Percentiles rank a stretch among this genome's conserved stretches.
Conservation (phyloP, 2,113 vertebrate genomes). For the Cromileptes altivelis region DNA sequence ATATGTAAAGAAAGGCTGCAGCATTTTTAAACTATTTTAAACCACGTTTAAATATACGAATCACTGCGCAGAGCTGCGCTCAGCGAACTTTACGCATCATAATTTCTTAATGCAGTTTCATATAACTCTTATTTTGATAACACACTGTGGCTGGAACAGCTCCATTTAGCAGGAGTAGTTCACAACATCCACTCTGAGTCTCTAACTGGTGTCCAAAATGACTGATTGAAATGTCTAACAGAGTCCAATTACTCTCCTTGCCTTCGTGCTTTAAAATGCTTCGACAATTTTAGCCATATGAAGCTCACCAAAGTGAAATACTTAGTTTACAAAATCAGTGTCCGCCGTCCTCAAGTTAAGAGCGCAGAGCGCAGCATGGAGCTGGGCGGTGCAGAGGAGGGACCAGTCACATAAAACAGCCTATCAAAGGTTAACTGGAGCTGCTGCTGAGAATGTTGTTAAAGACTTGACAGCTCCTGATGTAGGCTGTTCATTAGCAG, state of each 20-base stretch:
- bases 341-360: neutral
- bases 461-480: slow-evolving; percentile 67
- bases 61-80: neutral
- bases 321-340: neutral
- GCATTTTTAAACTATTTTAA: neutral
- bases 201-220: neutral
- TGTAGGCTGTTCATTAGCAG: slow-evolving; percentile 64
- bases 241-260: neutral
- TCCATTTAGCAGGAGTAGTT: neutral
- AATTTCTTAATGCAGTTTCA: neutral
- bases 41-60: neutral
- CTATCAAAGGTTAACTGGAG: slow-evolving; percentile 57
- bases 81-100: neutral
- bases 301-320: neutral
- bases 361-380: slow-evolving; percentile 26
- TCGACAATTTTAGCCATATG: neutral
- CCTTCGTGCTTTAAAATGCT: neutral
- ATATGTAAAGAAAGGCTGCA: neutral
- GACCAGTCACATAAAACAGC: slow-evolving; percentile 59
- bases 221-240: neutral
- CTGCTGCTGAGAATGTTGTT: slow-evolving; percentile 47
- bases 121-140: neutral
- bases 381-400: slow-evolving; percentile 74
- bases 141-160: neutral
- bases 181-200: neutral